A percentile compares a stretch with the other conserved stretches of the same genome.
Evolutionary conservation across 2,797 vertebrate genomes (phyloP).

Genomic region (Sternotherus odoratus): DNA sequence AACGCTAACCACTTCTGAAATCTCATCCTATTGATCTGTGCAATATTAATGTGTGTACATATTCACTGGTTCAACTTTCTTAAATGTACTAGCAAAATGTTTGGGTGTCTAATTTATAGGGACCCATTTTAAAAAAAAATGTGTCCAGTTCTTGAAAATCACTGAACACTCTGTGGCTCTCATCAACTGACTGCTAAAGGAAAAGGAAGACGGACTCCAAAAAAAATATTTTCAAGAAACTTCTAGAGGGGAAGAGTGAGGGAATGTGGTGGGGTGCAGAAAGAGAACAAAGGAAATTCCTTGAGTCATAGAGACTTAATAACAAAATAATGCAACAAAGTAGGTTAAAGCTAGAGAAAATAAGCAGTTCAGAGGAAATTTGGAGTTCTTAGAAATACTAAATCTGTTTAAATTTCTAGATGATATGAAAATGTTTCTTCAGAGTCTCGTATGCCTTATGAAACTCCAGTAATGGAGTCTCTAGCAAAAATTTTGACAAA

Average conservation of each 20-base stretch:
- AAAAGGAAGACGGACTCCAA: neutral
- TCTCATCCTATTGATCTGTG: rapidly evolving
- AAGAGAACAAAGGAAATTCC: neutral
- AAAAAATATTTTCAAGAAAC: neutral
- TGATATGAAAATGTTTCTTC: neutral
- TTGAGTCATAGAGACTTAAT: neutral
- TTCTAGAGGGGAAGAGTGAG: neutral
- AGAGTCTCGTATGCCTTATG: neutral
- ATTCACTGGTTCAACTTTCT: neutral
- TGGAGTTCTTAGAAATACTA: neutral
- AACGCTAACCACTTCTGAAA: neutral
- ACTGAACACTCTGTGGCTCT: neutral
- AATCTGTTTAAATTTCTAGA: neutral
- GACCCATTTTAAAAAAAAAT: rapidly evolving
- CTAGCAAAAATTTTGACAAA: neutral
- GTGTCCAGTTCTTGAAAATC: neutral
- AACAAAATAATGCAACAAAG: neutral
- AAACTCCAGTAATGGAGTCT: neutral
- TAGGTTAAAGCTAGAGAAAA: neutral
- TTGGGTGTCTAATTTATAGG: neutral
- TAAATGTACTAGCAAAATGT: neutral
- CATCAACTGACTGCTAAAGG: neutral
- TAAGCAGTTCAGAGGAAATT: neutral
- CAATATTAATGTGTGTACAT: neutral
- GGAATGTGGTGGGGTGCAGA: neutral